Conservation (phyloP, 2,113 vertebrate species). For the Sialia sialis region DNA sequence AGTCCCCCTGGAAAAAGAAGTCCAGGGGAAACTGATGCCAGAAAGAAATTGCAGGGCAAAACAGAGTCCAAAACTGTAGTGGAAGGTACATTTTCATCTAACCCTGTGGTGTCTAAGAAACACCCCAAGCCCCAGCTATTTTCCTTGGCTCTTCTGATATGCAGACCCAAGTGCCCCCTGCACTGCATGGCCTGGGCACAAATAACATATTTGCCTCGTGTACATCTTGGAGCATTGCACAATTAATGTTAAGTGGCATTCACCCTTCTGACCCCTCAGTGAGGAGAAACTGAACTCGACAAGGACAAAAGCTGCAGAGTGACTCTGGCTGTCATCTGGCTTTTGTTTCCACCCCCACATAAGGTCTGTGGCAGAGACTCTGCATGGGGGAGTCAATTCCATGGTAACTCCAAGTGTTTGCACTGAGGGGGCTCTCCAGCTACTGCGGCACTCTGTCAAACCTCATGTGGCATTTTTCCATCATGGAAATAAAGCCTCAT, state of each 20-base stretch:
- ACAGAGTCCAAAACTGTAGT: not conserved
- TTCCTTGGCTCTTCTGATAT: not conserved
- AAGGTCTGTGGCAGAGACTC: not conserved
- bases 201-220: not conserved
- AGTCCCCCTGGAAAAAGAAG: not conserved
- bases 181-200: not conserved
- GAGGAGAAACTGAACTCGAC: not conserved
- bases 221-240: not conserved
- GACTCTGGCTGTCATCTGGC: not conserved
- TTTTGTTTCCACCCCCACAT: not conserved
- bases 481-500: not conserved
- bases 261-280: not conserved
- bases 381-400: not conserved
- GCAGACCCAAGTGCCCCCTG: not conserved
- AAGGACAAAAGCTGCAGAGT: not conserved
- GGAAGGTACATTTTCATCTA: not conserved
- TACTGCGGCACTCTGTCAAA: not conserved
- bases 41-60: not conserved
- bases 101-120: not conserved
- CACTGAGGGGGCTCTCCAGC: not conserved
- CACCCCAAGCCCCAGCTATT: not conserved
- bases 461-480: not conserved
- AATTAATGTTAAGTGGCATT: not conserved
- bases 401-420: not conserved
- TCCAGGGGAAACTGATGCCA: not conserved